Percentiles rank a stretch among this genome's conserved stretches.
phyloP scores from a whole-genome alignment of 2,113 vertebrate species.

The Ciconia maguari region DNA sequence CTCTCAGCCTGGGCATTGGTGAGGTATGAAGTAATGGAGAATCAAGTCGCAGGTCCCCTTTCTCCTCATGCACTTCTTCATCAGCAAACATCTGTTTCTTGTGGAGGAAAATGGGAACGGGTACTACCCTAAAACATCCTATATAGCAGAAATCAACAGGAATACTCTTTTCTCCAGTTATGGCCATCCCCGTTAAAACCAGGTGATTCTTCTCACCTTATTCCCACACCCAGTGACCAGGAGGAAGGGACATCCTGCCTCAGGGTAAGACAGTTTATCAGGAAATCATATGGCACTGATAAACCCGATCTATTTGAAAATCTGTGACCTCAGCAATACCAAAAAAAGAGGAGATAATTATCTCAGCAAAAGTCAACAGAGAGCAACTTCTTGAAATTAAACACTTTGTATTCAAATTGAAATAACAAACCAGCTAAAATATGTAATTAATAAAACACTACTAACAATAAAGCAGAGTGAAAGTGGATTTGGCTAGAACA shows the following conservation, averaged over 20 bases:
- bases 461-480: not conserved
- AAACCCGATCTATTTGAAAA: not conserved
- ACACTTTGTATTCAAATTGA: not conserved
- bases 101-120: not conserved
- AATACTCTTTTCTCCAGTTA: not conserved
- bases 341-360: not conserved
- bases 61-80: rapidly evolving
- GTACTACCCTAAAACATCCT: not conserved
- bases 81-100: not conserved
- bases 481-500: not conserved
- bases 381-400: not conserved
- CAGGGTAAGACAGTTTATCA: not conserved
- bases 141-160: not conserved
- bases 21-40: not conserved
- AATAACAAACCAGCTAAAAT: not conserved
- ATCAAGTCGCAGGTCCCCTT: not conserved
- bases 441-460: not conserved
- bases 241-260: not conserved
- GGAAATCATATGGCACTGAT: not conserved
- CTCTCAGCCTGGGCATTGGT: not conserved
- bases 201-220: not conserved
- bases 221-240: not conserved
- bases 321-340: not conserved
- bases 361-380: not conserved
- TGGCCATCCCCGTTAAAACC: not conserved